Conservation (phyloP, 2,888 invertebrate genomes). For the Lacanobia wlatinum region DNA sequence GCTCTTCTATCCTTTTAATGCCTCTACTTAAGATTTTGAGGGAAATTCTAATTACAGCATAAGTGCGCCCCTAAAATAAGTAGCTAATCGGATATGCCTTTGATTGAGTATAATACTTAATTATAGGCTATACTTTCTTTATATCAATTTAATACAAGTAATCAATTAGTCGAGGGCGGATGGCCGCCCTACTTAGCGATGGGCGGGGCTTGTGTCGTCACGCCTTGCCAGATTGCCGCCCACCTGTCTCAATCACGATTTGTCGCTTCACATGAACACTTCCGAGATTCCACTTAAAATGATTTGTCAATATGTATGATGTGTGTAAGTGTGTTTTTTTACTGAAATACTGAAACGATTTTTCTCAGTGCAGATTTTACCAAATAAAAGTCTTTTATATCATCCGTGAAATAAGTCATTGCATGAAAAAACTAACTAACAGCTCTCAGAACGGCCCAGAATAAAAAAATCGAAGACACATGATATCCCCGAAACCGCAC, state of each 20-base stretch:
- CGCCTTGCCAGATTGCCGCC: conserved; percentile 62
- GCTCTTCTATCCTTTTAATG: not conserved
- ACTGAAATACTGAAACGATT: not conserved
- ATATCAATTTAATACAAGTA: conserved; percentile 58
- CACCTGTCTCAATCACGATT: conserved; percentile 61
- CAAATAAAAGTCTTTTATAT: not conserved
- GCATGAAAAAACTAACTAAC: too few relatives aligned
- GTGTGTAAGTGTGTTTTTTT: not conserved
- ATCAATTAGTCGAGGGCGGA: conserved; percentile 63
- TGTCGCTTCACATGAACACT: conserved; percentile 55
- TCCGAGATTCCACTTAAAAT: conserved; percentile 39
- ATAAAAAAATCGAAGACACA: not conserved
- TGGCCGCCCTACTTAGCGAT: conserved; percentile 52
- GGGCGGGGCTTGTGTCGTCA: conserved; percentile 54
- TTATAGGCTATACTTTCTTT: conserved; percentile 39
- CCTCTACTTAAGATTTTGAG: not conserved
- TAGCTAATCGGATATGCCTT: conserved; percentile 26
- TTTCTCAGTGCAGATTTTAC: not conserved
- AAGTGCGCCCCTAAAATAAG: not conserved
- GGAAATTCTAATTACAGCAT: not conserved
- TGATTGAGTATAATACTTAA: conserved; percentile 31
- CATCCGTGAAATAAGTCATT: too few relatives aligned
- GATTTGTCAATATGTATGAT: conserved; percentile 28
- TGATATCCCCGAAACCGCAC: not conserved
- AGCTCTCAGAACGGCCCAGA: too few relatives aligned